Evolutionary conservation across 2,888 invertebrate genomes (phyloP).

Genomic region (Lysandra coridon): DNA sequence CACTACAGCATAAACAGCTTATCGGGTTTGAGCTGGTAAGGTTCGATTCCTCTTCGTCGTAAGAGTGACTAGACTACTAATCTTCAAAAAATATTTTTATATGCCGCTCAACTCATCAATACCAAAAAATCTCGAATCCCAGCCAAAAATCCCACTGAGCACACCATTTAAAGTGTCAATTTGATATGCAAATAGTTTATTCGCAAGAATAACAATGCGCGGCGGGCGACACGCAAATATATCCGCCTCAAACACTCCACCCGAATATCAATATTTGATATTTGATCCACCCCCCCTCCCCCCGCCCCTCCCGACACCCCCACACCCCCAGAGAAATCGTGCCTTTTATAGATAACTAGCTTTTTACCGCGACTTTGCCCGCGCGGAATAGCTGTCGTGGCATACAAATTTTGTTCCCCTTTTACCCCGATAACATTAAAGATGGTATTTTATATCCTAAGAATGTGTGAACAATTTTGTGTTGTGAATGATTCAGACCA

Average conservation of each 20-base stretch:
- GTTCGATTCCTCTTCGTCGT: too few relatives aligned
- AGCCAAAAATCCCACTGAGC: neutral
- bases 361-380: neutral
- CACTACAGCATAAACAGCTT: too few relatives aligned
- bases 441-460: too few relatives aligned
- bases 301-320: neutral
- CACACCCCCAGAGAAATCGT: neutral
- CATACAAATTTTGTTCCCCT: neutral
- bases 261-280: conserved; percentile 78
- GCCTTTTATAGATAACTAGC: neutral
- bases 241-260: conserved; percentile 73
- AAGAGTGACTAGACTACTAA: too few relatives aligned
- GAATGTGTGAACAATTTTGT: too few relatives aligned
- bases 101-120: too few relatives aligned
- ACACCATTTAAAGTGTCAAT: conserved; percentile 37
- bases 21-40: too few relatives aligned
- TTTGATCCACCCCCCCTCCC: conserved; percentile 54
- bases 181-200: conserved; percentile 47
- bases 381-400: neutral
- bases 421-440: too few relatives aligned
- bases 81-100: too few relatives aligned
- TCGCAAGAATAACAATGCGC: conserved; percentile 47
- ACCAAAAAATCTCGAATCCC: neutral
- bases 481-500: too few relatives aligned
- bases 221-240: conserved; percentile 65